Evolutionary conservation across 2,797 vertebrate species (phyloP).

Genomic region (Moxostoma hubbsi): DNA sequence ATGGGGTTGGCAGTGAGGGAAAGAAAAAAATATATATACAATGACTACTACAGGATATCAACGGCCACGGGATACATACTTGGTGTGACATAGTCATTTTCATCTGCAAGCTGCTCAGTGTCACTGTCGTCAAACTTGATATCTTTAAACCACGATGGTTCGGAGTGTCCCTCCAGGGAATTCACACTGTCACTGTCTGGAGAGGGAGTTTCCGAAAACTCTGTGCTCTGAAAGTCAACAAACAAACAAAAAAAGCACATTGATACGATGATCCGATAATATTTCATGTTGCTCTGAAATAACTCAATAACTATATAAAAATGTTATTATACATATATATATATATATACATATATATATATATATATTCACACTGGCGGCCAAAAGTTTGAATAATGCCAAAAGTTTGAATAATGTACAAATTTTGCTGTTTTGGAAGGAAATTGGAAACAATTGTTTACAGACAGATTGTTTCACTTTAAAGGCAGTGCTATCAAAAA

Average conservation of each 20-base stretch:
- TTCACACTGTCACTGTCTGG: conserved; percentile 97
- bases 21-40: neutral
- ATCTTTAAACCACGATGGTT: conserved; percentile 99
- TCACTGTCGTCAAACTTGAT: conserved; percentile 99
- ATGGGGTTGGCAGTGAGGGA: neutral
- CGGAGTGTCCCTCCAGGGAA: conserved; percentile 95
- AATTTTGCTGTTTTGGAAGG: too few species aligned
- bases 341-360: too few species aligned
- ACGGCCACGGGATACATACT: conserved; percentile 73
- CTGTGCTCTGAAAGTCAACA: conserved; percentile 83
- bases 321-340: too few species aligned
- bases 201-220: conserved; percentile 96
- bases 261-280: neutral
- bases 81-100: conserved; percentile 86
- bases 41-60: neutral
- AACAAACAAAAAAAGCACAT: neutral
- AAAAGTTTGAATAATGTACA: too few species aligned
- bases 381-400: too few species aligned
- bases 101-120: conserved; percentile 92
- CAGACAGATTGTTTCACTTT: too few species aligned
- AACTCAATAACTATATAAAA: too few species aligned
- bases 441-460: too few species aligned
- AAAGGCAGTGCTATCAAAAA: too few species aligned
- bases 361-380: too few species aligned
- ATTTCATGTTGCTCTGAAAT: too few species aligned